Evolutionary conservation across 1,140 invertebrate species (phyloP).

Genomic region (Tenebrio molitor): DNA sequence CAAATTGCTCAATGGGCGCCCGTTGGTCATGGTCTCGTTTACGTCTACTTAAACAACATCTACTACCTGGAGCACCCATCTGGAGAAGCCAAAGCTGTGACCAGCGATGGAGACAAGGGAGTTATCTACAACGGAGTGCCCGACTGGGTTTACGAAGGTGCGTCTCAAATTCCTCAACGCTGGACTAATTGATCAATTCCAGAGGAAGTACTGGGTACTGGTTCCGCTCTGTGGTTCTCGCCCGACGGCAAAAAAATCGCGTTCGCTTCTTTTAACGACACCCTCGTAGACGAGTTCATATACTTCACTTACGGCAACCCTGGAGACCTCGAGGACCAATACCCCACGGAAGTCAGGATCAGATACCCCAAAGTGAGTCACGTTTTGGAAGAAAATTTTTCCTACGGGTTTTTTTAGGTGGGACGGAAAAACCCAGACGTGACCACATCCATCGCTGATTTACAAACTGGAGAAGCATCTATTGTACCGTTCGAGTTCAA

Average conservation of each 20-base stretch:
- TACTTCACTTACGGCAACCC: conserved; percentile 71
- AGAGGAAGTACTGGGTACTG: conserved; percentile 51
- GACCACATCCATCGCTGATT: neutral
- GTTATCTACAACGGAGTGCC: conserved; percentile 84
- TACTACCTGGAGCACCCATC: conserved; percentile 74
- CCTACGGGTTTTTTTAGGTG: too few relatives aligned
- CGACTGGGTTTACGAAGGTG: conserved; percentile 85
- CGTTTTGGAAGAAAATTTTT: too few relatives aligned
- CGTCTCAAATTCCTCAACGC: too few relatives aligned
- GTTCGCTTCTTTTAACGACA: conserved; percentile 49
- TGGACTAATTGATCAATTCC: too few relatives aligned
- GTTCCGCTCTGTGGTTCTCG: conserved; percentile 55
- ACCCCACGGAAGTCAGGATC: conserved; percentile 75
- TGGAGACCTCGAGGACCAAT: conserved; percentile 72
- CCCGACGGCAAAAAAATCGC: conserved; percentile 44
- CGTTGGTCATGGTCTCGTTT: conserved; percentile 75
- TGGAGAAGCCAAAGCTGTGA: conserved; percentile 66
- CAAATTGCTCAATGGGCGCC: conserved; percentile 73
- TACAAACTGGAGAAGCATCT: neutral
- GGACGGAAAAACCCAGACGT: neutral
- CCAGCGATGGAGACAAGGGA: conserved; percentile 71
- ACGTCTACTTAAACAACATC: conserved; percentile 84
- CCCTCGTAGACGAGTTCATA: conserved; percentile 57
- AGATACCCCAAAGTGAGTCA: conserved; percentile 87
- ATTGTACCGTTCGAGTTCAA: neutral